Conservation (phyloP, 2,797 vertebrate species). For the Tenualosa thibaudeaui region DNA sequence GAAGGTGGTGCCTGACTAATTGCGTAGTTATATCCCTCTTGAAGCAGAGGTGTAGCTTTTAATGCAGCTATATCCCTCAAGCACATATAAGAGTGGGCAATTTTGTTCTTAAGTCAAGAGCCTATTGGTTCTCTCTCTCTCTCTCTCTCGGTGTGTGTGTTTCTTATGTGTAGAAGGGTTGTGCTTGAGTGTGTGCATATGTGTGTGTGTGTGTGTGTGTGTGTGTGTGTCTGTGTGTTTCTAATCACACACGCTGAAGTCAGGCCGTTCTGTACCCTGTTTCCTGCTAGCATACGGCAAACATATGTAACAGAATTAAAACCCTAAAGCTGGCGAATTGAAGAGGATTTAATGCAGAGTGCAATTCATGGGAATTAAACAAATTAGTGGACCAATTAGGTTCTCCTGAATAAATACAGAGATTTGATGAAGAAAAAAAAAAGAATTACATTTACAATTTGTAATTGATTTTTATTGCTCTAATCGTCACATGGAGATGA, state of each 20-base stretch:
- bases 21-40: background rate
- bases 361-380: slow-evolving; percentile 77
- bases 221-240: slow-evolving; percentile 34
- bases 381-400: slow-evolving; percentile 77
- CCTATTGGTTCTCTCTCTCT: background rate
- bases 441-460: slow-evolving; percentile 61
- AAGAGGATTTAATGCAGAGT: slow-evolving; percentile 77
- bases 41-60: slow-evolving; percentile 8
- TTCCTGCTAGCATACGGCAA: slow-evolving; percentile 54
- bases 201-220: slow-evolving; percentile 24
- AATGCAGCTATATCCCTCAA: background rate
- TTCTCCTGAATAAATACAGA: slow-evolving; percentile 66
- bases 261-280: slow-evolving; percentile 34
- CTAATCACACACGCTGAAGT: slow-evolving; percentile 31
- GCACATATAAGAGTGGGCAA: background rate
- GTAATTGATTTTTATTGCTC: slow-evolving; percentile 67
- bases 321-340: slow-evolving; percentile 77
- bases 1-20: background rate
- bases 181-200: background rate
- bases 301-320: slow-evolving; percentile 79
- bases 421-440: slow-evolving; percentile 71
- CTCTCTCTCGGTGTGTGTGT: background rate
- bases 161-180: background rate
- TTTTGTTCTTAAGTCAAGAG: slow-evolving; percentile 15
- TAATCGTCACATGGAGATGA: slow-evolving; percentile 58